Percentiles rank a stretch among this genome's conserved stretches.
Conservation (phyloP, 2,113 vertebrate species). For the Vireo altiloquus region DNA sequence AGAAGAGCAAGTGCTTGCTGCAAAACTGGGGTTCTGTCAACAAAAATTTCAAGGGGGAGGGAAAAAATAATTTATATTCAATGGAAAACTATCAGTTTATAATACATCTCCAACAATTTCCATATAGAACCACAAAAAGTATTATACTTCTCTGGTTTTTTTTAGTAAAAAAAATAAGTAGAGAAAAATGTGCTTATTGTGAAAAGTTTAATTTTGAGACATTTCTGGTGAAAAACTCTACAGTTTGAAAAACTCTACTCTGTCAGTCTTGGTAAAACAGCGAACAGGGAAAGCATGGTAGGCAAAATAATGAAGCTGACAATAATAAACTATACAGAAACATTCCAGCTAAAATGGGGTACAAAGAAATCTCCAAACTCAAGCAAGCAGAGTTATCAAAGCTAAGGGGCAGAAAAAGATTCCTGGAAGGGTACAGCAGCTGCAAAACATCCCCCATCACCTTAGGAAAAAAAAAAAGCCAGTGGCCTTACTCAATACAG, state of each 20-base stretch:
- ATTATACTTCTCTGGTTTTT: background rate
- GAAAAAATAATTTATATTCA: accelerated
- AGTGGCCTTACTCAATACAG: background rate
- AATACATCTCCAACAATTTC: background rate
- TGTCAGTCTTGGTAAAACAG: background rate
- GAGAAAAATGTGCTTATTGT: background rate
- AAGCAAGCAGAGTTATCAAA: background rate
- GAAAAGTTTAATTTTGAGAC: background rate
- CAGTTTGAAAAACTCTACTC: background rate
- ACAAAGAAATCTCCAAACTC: background rate
- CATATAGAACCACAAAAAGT: background rate
- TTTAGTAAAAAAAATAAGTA: background rate
- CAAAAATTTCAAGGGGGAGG: background rate
- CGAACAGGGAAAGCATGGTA: background rate
- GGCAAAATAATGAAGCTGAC: background rate
- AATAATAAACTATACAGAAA: background rate
- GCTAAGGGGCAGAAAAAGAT: background rate
- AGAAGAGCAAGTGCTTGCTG: background rate
- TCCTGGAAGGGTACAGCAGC: background rate
- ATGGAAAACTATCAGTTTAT: background rate
- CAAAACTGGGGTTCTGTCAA: background rate
- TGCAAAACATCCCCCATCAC: slow-evolving; percentile 22
- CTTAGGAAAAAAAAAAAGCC: background rate
- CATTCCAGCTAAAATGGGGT: background rate
- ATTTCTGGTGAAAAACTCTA: background rate